Conservation (phyloP, 2,797 vertebrate genomes). For the Lerista edwardsae region DNA sequence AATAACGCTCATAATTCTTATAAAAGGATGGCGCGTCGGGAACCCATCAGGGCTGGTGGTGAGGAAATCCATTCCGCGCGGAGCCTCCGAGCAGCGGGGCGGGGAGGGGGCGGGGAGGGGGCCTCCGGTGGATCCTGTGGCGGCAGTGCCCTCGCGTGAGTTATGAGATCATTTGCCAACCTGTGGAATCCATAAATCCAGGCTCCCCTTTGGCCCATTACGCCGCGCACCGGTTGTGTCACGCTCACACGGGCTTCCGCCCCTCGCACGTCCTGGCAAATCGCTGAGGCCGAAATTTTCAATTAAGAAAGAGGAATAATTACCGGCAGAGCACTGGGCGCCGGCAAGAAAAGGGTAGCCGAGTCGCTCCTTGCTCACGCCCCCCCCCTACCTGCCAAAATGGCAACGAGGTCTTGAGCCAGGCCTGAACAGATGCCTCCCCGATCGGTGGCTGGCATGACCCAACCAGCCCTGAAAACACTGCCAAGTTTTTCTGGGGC, state of each 20-base stretch:
- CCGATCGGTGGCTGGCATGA: not conserved
- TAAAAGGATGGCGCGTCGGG: not conserved
- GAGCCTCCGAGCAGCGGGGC: not conserved
- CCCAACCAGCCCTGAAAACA: too few relatives aligned
- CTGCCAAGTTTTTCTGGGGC: too few relatives aligned
- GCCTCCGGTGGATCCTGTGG: not conserved
- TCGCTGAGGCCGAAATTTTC: constrained; percentile 79
- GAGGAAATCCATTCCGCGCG: constrained; percentile 1
- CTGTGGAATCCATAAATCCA: not conserved
- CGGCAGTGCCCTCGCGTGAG: not conserved
- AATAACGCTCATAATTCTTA: not conserved
- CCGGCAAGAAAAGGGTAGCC: constrained; percentile 66
- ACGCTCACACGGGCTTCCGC: constrained; percentile 48
- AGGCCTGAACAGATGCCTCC: not conserved
- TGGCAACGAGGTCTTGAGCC: too few relatives aligned
- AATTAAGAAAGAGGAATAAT: constrained; percentile 78
- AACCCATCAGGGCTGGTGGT: not conserved
- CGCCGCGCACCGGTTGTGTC: not conserved
- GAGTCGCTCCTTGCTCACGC: constrained; percentile 23
- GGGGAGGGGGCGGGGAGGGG: not conserved
- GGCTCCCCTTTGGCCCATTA: constrained; percentile 10
- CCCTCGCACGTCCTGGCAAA: constrained; percentile 55
- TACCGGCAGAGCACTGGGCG: constrained; percentile 61
- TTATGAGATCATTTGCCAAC: constrained; percentile 53
- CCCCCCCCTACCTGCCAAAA: too few relatives aligned